Conservation (phyloP, 2,797 vertebrate species). For the Benthosema pterotum region DNA sequence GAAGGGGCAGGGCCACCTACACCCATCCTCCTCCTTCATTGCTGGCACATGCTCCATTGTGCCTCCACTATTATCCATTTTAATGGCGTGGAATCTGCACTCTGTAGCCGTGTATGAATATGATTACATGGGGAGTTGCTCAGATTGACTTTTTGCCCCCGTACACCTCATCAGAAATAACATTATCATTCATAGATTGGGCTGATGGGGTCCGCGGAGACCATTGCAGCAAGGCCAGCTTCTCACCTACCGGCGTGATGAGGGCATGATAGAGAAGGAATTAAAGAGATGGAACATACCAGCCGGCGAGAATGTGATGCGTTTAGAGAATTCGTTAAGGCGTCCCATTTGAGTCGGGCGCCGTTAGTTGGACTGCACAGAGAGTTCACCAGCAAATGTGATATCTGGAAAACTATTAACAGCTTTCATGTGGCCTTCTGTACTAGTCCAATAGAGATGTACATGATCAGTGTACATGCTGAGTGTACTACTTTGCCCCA, state of each 20-base stretch:
- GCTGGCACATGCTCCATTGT: constrained; percentile 39
- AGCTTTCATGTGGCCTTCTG: too few species aligned
- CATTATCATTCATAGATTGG: constrained; percentile 67
- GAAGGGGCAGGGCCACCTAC: too few species aligned
- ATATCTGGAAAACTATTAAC: too few species aligned
- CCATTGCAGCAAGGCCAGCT: constrained; percentile 20
- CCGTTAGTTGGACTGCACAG: constrained; percentile 1
- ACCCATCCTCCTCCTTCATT: constrained; percentile 8
- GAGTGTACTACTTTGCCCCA: too few species aligned
- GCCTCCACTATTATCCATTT: constrained; percentile 36
- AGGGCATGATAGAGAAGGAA: constrained; percentile 60
- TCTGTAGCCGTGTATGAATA: constrained; percentile 28
- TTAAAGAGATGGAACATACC: constrained; percentile 57
- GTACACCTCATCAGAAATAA: constrained; percentile 57
- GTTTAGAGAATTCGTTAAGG: constrained; percentile 46
- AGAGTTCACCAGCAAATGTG: too few species aligned
- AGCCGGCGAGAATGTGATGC: constrained; percentile 42
- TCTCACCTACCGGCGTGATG: constrained; percentile 49
- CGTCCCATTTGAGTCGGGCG: constrained; percentile 46
- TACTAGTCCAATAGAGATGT: too few species aligned
- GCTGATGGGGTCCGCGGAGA: constrained; percentile 54
- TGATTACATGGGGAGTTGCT: constrained; percentile 42
- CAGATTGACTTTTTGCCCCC: constrained; percentile 57
- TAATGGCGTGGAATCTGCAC: constrained; percentile 53
- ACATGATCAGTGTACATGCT: too few species aligned